phyloP scores from a whole-genome alignment of 2,797 vertebrate species.

The Brachyrhaphis roseni region DNA sequence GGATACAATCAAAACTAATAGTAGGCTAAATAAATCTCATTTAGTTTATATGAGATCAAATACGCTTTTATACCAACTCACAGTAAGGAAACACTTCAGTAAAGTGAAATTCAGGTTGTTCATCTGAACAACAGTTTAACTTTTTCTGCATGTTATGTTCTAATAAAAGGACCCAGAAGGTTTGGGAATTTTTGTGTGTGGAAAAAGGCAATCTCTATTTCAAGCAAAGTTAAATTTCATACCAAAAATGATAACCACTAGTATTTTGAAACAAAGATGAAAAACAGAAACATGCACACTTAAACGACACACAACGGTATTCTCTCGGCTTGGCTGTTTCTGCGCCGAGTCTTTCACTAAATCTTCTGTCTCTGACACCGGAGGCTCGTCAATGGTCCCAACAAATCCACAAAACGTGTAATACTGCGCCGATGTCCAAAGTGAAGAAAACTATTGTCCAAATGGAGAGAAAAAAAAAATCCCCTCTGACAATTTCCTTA shows the following conservation, averaged over 20 bases:
- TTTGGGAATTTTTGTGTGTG: constrained; percentile 10
- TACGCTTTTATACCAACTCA: constrained; percentile 40
- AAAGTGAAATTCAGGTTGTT: constrained; percentile 38
- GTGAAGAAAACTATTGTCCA: constrained; percentile 4
- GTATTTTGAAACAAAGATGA: constrained; percentile 17
- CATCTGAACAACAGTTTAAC: constrained; percentile 56
- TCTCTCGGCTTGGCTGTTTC: constrained; percentile 23
- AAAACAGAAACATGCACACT: constrained; percentile 55
- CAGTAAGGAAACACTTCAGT: constrained; percentile 52
- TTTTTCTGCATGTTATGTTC: constrained; percentile 43
- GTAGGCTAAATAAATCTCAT: constrained; percentile 65
- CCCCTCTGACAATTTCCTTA: constrained; percentile 7
- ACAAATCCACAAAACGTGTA: constrained; percentile 29
- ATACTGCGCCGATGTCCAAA: constrained; percentile 47
- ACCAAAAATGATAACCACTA: constrained; percentile 21
- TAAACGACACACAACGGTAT: constrained; percentile 18
- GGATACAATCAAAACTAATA: constrained; percentile 67
- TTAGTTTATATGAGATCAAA: constrained; percentile 47
- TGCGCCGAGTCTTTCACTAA: constrained; percentile 20
- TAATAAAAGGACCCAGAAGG: constrained; percentile 30
- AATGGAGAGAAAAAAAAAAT: constrained; percentile 14
- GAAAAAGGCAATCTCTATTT: constrained; percentile 58
- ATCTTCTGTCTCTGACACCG: constrained; percentile 43
- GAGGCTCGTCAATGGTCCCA: constrained; percentile 18
- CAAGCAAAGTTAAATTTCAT: constrained; percentile 44